Evolutionary conservation across 37 sponge, comb jelly and placozoan species (phyloP), one percentile per base, ranked within the genome.

Genomic region (Halisarca cf. caerulea): DNA sequence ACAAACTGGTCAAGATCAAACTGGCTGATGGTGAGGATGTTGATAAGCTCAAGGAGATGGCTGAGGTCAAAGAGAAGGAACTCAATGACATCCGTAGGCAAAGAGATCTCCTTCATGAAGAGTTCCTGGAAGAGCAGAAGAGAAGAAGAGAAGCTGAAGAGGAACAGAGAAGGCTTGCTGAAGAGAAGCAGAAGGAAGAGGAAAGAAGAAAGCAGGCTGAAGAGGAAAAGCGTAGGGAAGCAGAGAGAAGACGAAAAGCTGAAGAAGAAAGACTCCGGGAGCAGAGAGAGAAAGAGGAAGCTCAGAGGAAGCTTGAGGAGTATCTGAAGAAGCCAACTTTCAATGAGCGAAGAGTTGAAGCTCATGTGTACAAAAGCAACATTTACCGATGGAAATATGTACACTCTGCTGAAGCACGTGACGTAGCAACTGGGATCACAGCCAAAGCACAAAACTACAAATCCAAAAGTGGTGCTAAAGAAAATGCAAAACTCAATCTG

Each of bases 381-480:
- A 34, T 68, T 34, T 68, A 68, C 36, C 36, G 24, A 39, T 74
- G 77, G 44, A 7, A 74, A 40, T 74, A 42, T 36, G 45, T 44
- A 6, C 24, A 74, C 44, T 36, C 77, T 41, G 77, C 77, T 44
- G 45, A 40, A 15, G 77, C 77, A 11, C n/a, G 18, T 8, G 77
- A 74, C 42, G 77, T 44, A 15, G 77, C 45, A 40, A 44, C 77
- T 36, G 77, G 44, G 25, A 74, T 74, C 14, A 42, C 45, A 6
- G 77, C 77, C 24, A 43, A 74, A 39, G 77, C 77, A 41, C 40
- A 40, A 40, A 40, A 74, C 42, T 74, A 74, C 45, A 3, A 74
- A 44, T 74, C 77, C 24, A 43, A 74, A 41, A n/a, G 25, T 74
- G 77, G 77, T 2, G 77, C 77, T 37, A 74, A 74, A 25, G 77